Percentiles rank a stretch among this genome's conserved stretches.
These are phyloP conservation scores for Phalloptychus januarius DNA, from an alignment of 2,797 vertebrate genomes.

Conservation along the genomic window DNA sequence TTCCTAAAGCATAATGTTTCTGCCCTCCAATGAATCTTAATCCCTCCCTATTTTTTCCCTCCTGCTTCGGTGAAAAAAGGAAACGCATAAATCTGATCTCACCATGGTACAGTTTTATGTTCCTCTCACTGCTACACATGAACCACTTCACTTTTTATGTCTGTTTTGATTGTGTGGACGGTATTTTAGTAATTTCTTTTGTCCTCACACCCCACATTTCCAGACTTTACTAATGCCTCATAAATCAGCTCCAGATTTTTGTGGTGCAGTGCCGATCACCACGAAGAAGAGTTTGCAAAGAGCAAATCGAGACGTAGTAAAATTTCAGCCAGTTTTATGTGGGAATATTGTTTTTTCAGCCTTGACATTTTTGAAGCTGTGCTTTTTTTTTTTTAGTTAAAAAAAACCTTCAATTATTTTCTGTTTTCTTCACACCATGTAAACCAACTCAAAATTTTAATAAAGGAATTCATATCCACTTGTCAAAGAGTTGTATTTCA, in stretches of 20 bases:
- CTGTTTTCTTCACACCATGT: slow-evolving; percentile 8
- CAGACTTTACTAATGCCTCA: slow-evolving; percentile 50
- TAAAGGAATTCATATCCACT: slow-evolving; percentile 36
- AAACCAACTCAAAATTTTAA: slow-evolving; percentile 29
- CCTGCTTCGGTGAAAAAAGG: slow-evolving; percentile 15
- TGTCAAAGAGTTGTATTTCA: slow-evolving; percentile 40
- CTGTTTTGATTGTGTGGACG: slow-evolving; percentile 41
- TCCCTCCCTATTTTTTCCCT: slow-evolving; percentile 4
- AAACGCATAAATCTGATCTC: slow-evolving; percentile 25
- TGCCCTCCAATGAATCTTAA: slow-evolving; percentile 11
- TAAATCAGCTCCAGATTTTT: slow-evolving; percentile 67
- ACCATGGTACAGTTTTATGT: slow-evolving; percentile 27
- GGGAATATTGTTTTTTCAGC: slow-evolving; percentile 13
- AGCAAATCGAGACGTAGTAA: slow-evolving; percentile 30
- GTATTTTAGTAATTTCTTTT: slow-evolving; percentile 57
- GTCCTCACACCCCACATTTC: slow-evolving; percentile 47
- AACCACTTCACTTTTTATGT: slow-evolving; percentile 39
- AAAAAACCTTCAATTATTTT: slow-evolving; percentile 7
- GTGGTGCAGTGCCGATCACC: slow-evolving; percentile 55
- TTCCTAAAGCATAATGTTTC: slow-evolving; percentile 6
- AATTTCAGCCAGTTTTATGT: slow-evolving; percentile 12
- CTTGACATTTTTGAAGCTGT: slow-evolving; percentile 12
- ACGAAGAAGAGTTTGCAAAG: slow-evolving; percentile 38
- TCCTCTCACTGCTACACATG: slow-evolving; percentile 31
- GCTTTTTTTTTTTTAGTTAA: slow-evolving; percentile 22